phyloP scores from a whole-genome alignment of 2,888 invertebrate genomes.

The Chrysotoxum bicinctum region DNA sequence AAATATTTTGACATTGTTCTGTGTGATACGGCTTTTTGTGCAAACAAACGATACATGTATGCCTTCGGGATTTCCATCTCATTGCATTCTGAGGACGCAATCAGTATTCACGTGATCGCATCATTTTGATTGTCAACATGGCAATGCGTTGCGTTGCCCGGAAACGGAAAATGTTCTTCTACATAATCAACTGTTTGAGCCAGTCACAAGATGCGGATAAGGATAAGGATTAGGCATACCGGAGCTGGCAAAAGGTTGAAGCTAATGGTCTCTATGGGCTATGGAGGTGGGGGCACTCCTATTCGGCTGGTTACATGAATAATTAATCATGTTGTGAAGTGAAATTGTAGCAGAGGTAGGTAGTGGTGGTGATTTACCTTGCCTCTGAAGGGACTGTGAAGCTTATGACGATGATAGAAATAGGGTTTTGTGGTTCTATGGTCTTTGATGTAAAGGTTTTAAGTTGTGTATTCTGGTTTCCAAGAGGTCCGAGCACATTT shows the following conservation, averaged over 20 bases:
- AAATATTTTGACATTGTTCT: constrained; percentile 56
- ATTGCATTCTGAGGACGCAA: constrained; percentile 44
- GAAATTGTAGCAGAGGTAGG: constrained; percentile 1
- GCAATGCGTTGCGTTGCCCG: constrained; percentile 20
- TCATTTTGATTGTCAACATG: constrained; percentile 52
- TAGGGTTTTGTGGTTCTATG: constrained; percentile 14
- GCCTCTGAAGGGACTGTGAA: background rate
- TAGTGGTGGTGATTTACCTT: constrained; percentile 48
- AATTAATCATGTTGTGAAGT: constrained; percentile 61
- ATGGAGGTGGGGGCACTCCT: constrained; percentile 48
- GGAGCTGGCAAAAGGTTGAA: constrained; percentile 18
- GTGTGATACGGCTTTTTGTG: background rate
- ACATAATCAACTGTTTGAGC: constrained; percentile 7
- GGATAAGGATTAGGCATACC: constrained; percentile 42
- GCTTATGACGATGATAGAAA: constrained; percentile 19
- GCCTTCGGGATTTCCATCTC: constrained; percentile 49
- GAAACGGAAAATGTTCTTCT: constrained; percentile 59
- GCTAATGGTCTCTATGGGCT: background rate
- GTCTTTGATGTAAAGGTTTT: background rate
- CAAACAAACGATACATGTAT: constrained; percentile 5
- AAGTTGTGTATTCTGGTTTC: constrained; percentile 2
- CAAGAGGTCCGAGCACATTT: background rate
- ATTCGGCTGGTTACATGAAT: constrained; percentile 50
- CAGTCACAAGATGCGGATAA: constrained; percentile 49
- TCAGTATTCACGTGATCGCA: constrained; percentile 61